These are phyloP conservation scores for Saccostrea echinata DNA, from an alignment of 1,140 invertebrate species.

Conservation along the genomic window DNA sequence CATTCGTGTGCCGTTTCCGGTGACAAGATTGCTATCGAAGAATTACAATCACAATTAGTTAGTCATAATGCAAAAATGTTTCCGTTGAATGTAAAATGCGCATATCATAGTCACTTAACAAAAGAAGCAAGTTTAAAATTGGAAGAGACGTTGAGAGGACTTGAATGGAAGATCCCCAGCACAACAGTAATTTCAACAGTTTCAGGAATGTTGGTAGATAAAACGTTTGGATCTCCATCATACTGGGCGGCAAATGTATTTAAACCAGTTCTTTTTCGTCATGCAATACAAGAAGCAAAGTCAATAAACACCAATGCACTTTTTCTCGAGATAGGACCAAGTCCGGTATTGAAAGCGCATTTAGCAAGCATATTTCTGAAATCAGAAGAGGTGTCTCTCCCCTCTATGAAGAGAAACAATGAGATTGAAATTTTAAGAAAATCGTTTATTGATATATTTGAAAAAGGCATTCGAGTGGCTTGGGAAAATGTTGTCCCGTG, in stretches of 20 bases:
- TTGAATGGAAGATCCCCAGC: conserved; percentile 6
- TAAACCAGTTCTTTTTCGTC: conserved; percentile 58
- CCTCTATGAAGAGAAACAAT: conserved; percentile 58
- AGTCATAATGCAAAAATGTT: conserved; percentile 12
- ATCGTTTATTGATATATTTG: conserved; percentile 53
- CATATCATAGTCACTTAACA: conserved; percentile 67
- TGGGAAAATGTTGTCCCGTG: conserved; percentile 54
- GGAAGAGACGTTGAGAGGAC: conserved; percentile 9
- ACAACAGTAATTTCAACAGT: conserved; percentile 63
- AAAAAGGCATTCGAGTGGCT: conserved; percentile 38
- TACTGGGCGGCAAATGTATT: conserved; percentile 67
- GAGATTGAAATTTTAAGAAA: conserved; percentile 40
- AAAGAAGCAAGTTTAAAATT: conserved; percentile 54
- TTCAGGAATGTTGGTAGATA: conserved; percentile 47
- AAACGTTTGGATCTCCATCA: conserved; percentile 21
- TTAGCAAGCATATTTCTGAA: conserved; percentile 53
- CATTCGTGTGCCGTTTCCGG: conserved; percentile 69
- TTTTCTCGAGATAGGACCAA: conserved; percentile 67
- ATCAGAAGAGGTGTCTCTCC: conserved; percentile 23
- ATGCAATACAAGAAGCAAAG: conserved; percentile 56
- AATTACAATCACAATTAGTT: conserved; percentile 41
- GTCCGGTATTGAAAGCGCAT: conserved; percentile 62
- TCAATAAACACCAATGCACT: conserved; percentile 53
- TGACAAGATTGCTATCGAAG: conserved; percentile 49
- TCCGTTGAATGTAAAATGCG: conserved; percentile 60